Conservation (phyloP, 2,113 vertebrate species). For the Oreotrochilus melanogaster region DNA sequence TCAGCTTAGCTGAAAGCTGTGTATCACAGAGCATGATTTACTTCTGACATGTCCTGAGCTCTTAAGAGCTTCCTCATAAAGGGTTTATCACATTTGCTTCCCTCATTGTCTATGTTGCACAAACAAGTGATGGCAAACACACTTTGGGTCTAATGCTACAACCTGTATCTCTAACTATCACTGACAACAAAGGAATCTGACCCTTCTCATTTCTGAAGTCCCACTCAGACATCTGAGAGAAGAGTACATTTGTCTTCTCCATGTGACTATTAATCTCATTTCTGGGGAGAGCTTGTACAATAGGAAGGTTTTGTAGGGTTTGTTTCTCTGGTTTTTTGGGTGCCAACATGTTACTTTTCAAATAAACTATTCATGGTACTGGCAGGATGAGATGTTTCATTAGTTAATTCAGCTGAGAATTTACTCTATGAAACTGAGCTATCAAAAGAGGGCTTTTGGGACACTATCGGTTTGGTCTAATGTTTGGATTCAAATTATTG, state of each 20-base stretch:
- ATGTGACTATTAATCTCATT: not conserved
- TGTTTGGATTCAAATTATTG: not conserved
- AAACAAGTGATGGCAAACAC: not conserved
- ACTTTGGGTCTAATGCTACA: not conserved
- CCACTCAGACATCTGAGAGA: not conserved
- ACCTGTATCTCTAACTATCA: not conserved
- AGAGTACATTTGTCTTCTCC: not conserved
- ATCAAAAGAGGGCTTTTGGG: slow-evolving; percentile 33
- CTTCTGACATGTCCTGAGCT: not conserved
- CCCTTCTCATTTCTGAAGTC: not conserved
- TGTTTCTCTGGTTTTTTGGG: not conserved
- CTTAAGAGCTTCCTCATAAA: not conserved
- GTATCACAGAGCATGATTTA: not conserved
- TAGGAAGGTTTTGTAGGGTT: not conserved
- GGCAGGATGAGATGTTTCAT: not conserved
- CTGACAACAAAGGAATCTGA: not conserved
- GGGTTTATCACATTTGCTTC: not conserved
- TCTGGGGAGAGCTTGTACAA: not conserved
- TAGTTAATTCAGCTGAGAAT: slow-evolving; percentile 20
- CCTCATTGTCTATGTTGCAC: rapidly evolving
- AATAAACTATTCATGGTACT: not conserved
- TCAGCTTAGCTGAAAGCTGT: not conserved
- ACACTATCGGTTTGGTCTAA: not conserved
- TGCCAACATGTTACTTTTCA: not conserved
- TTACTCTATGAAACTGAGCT: slow-evolving; percentile 19